These are phyloP conservation scores for Papilio machaon DNA, from an alignment of 1,140 invertebrate genomes.

Conservation along the genomic window DNA sequence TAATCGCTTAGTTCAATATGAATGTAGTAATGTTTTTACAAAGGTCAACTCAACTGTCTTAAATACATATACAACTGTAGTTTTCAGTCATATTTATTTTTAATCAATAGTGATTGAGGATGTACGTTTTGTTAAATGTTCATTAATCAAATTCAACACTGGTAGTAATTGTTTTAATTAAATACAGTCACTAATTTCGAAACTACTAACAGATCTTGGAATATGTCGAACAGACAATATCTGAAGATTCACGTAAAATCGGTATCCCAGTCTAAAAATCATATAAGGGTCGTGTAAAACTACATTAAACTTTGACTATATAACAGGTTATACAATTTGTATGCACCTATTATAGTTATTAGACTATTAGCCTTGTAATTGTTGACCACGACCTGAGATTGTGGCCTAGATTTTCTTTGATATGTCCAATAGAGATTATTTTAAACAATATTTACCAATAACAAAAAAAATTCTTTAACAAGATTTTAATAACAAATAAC, in stretches of 20 bases:
- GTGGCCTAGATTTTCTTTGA: not conserved
- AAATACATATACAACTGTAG: not conserved
- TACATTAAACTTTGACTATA: not conserved
- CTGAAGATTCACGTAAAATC: not conserved
- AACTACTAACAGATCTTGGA: not conserved
- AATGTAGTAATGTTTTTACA: constrained; percentile 21
- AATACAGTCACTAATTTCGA: not conserved
- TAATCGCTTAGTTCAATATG: constrained; percentile 18
- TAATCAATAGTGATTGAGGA: not conserved
- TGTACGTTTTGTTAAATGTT: not conserved
- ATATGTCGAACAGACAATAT: not conserved
- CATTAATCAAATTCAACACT: not conserved
- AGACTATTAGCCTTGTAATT: not conserved
- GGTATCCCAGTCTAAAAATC: not conserved
- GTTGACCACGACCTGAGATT: not conserved
- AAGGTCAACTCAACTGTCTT: not conserved
- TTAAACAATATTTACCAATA: not conserved
- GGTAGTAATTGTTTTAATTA: not conserved
- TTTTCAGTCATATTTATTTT: constrained; percentile 9
- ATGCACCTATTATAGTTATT: not conserved
- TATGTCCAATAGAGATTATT: not conserved
- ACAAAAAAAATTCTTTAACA: not conserved
- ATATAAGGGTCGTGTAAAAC: not conserved
- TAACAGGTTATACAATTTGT: not conserved
- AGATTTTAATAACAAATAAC: not conserved